Conservation (phyloP, 1,140 invertebrate species). For the Alviniconcha marisindica region DNA sequence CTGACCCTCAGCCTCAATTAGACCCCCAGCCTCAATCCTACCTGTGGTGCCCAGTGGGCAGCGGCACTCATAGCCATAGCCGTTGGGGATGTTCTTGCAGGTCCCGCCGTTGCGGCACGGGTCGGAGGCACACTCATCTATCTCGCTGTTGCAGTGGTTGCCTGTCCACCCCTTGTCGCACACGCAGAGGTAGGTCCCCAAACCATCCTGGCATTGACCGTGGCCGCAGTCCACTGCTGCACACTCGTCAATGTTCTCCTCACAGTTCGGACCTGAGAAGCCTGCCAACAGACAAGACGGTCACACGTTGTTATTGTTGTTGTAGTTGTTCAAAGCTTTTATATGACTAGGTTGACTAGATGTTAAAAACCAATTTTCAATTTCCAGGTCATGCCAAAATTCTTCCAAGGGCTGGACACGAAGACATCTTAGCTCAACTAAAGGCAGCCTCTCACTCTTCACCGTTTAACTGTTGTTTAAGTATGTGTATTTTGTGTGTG, state of each 20-base stretch:
- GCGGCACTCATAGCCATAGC: slow-evolving; percentile 80
- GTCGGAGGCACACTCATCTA: slow-evolving; percentile 90
- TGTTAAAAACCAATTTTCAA: too few relatives aligned
- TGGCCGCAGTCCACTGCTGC: slow-evolving; percentile 40
- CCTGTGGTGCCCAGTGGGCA: slow-evolving; percentile 90
- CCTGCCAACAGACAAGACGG: slow-evolving; percentile 39
- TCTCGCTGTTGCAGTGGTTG: slow-evolving; percentile 56
- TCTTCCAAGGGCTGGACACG: too few relatives aligned
- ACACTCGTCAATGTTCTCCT: slow-evolving; percentile 60
- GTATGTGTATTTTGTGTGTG: too few relatives aligned
- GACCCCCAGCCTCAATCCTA: too few relatives aligned
- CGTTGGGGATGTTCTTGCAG: slow-evolving; percentile 57
- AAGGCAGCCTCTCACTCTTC: too few relatives aligned
- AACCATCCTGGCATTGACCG: slow-evolving; percentile 54
- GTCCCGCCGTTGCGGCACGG: slow-evolving; percentile 77
- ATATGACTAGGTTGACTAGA: too few relatives aligned
- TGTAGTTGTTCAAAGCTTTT: too few relatives aligned
- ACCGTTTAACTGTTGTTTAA: too few relatives aligned
- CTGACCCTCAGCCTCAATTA: too few relatives aligned
- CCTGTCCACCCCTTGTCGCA: slow-evolving; percentile 85
- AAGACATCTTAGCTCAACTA: too few relatives aligned
- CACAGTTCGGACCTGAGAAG: slow-evolving; percentile 65
- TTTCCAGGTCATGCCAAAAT: too few relatives aligned
- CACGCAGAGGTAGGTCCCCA: slow-evolving; percentile 81
- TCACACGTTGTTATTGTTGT: too few relatives aligned